Conservation (phyloP, 1,140 invertebrate genomes). For the Leptinotarsa texana region DNA sequence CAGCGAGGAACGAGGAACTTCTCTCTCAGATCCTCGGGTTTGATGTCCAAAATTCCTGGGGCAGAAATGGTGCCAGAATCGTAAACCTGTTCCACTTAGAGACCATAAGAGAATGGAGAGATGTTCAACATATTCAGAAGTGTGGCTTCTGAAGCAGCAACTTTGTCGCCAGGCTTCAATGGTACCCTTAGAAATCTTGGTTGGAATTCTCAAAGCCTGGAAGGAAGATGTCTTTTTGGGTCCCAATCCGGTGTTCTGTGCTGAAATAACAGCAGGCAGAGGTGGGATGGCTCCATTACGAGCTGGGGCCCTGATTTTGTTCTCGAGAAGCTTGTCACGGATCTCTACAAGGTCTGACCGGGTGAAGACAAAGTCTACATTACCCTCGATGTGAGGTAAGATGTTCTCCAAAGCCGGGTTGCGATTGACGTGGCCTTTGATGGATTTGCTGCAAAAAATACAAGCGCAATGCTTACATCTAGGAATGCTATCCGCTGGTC, state of each 20-base stretch:
- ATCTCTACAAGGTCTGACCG: slow-evolving; percentile 94
- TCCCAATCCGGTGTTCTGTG: slow-evolving; percentile 96
- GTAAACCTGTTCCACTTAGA: slow-evolving; percentile 59
- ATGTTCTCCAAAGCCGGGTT: no score
- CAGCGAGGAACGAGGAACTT: slow-evolving; percentile 78
- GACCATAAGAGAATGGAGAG: no score
- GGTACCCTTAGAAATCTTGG: slow-evolving; percentile 96
- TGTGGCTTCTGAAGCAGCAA: no score
- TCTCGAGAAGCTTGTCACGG: slow-evolving; percentile 54
- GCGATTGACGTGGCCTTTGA: no score
- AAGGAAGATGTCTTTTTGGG: slow-evolving; percentile 99
- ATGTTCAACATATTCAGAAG: no score
- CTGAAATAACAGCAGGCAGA: slow-evolving; percentile 91
- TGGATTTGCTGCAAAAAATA: no score
- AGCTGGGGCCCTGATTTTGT: slow-evolving; percentile 62
- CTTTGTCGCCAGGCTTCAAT: no score
- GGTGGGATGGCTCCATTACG: slow-evolving; percentile 96
- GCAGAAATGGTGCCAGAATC: slow-evolving; percentile 92
- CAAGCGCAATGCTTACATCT: no score
- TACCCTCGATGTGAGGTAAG: slow-evolving; percentile 59
- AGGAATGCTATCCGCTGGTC: no score
- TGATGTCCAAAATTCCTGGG: slow-evolving; percentile 96
- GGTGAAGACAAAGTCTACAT: no score
- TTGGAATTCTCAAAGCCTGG: slow-evolving; percentile 98
- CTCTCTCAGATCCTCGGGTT: slow-evolving; percentile 89